Evolutionary conservation across 2,113 vertebrate genomes (phyloP), one percentile per base, ranked within the genome.

Genomic region (Tetrax tetrax): DNA sequence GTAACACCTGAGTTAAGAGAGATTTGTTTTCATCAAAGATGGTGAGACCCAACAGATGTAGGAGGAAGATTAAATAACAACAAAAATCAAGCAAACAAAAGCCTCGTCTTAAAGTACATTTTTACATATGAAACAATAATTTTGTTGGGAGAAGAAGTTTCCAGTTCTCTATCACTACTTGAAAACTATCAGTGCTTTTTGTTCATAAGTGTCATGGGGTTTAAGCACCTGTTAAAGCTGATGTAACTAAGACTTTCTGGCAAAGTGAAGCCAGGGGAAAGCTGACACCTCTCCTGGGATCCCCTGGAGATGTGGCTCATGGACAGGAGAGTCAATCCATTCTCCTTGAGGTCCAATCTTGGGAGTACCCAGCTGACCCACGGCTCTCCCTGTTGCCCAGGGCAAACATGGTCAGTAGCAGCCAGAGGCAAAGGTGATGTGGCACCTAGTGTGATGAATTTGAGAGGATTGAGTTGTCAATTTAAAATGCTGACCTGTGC

Each of bases 1-100:
- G 33, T 66, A 88, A 28, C 1, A 20, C 35, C 11, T 88, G 19
- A 43, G 14, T 81, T 63, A 60, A 48, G 35, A 74, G 60, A 20
- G 54, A 72, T 82, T 87, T 89, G 48, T 90, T 95, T 94, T 91
- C 76, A 76, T 89, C 50, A 89, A 79, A 90, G 71, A 43, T 7
- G 4, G 48, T 92, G 43, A 96, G 33, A 68, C 17, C 17, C 8
- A 89, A 43, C 76, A 94, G 93, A 87, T 90, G 83, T 70, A 89
- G 65, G 60, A 89, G 61, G 51, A 71, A 93, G 72, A 94, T 84
- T 61, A 94, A 83, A 51, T 68, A 71, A 56, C 28, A 89, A 63
- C 21, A 87, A 65, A 88, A 86, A 72, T 4, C n/a, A 79, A 72
- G 45, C 41, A 83, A 95, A 74, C 54, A 92, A 78, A 95, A 91